Evolutionary conservation across 2,113 vertebrate genomes (phyloP).

Genomic region (Elanus axillaris): DNA sequence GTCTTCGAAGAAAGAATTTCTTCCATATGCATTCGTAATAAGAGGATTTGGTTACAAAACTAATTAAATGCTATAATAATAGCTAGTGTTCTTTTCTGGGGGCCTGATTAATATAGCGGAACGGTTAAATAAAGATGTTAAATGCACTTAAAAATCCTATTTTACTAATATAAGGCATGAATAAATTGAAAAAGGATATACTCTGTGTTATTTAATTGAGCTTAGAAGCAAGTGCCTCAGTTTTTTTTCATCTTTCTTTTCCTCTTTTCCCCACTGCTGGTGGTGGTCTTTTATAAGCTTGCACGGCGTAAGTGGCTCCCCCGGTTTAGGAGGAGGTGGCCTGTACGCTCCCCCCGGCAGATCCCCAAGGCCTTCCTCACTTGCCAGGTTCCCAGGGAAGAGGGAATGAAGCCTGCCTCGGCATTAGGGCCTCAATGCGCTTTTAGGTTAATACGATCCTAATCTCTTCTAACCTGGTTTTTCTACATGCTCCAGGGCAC

Average conservation of each 20-base stretch:
- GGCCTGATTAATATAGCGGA: conserved; percentile 68
- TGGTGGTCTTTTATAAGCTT: background rate
- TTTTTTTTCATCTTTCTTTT: background rate
- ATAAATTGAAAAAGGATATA: conserved; percentile 58
- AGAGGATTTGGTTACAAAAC: conserved; percentile 73
- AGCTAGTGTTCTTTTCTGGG: conserved; percentile 67
- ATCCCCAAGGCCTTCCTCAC: background rate
- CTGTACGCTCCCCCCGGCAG: background rate
- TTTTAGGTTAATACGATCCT: conserved; percentile 9
- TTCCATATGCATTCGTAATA: conserved; percentile 57
- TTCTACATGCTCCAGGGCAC: conserved; percentile 17
- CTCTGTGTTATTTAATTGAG: conserved; percentile 58
- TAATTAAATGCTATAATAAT: conserved; percentile 71
- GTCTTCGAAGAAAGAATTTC: conserved; percentile 63
- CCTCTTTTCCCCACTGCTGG: conserved; percentile 22
- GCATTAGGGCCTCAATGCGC: background rate
- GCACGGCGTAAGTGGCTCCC: background rate
- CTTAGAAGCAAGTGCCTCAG: conserved; percentile 54
- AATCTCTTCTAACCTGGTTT: conserved; percentile 19
- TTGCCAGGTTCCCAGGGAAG: background rate
- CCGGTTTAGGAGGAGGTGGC: background rate
- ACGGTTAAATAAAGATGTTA: conserved; percentile 70
- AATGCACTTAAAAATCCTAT: conserved; percentile 68
- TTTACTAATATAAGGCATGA: conserved; percentile 69
- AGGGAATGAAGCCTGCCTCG: background rate